Base-by-base conservation (phyloP, 2,113 vertebrate genomes). In the Sceloporus tristichus region DNA sequence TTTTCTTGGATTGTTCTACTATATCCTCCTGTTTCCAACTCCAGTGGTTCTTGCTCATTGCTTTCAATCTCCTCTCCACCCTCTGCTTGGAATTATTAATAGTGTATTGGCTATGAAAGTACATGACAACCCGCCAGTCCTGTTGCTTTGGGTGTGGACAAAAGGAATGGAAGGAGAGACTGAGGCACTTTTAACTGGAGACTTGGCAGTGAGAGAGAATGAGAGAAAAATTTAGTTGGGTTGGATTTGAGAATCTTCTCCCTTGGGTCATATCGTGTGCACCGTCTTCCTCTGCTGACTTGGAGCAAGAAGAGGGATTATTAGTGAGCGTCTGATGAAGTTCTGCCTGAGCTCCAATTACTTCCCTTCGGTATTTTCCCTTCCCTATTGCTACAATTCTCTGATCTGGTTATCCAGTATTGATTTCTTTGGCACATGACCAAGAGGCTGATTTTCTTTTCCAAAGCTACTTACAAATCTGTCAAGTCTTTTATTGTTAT, bases 221-320 rank as follows among this genome's bases (percentile, higher is more conserved):
- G 59, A 4, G 18, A 48, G 48, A 48, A 23, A 40, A 48, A 71
- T 84, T 19, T 38, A 65, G 70, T 42, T 85, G 84, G 78, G 56
- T 56, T 89, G 70, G 54, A 56, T 88, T 90, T 68, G 80, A 68
- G 80, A 68, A 54, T n/a, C 48, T 86, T 76, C n/a, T 75, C 48
- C 19, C 73, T 25, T 78, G 77, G 74, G 77, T n/a, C 78, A 62
- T 81, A 34, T 70, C 9, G 56, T 87, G 48, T 86, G 68, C 19
- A 85, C 82, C 53, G 53, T 75, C 21, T 34, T 59, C 29, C n/a
- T 40, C 48, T 48, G n/a, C 76, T 78, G 74, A 70, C 73, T 59
- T 73, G 48, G 27, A 70, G 27, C 38, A 18, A 29, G 79, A 48
- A 78, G 75, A 18, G 54, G 42, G 73, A 77, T 83, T 66, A 53